Evolutionary conservation across 2,113 vertebrate species (phyloP), one percentile per base, ranked within the genome.

Genomic region (Passer domesticus): DNA sequence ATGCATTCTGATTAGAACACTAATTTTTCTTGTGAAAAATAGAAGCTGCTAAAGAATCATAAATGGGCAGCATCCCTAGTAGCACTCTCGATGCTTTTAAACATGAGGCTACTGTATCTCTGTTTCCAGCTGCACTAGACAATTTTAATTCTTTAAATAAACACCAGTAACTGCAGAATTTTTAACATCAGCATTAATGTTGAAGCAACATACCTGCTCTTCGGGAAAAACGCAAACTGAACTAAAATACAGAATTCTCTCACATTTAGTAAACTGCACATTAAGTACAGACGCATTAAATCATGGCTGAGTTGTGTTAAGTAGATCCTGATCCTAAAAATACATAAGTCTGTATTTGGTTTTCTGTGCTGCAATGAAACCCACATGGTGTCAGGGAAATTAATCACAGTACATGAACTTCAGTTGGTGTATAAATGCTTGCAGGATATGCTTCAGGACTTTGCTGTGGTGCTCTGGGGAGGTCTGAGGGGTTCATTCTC

Each of bases 241-340:
- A 87, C 31, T 35, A 85, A 86, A 95, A 63, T 74, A 86, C 9
- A 86, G 72, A 88, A 92, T 85, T 74, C 33, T 77, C 35, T 86
- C 47, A 79, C 47, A 76, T 93, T 90, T 83, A 83, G 59, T 70
- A 70, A 50, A 53, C 35, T 80, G 50, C 46, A 70, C 46, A 28
- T 90, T 69, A 77, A 79, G 28, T 83, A 80, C 47, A 83, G 82
- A 66, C 2, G 1, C 80, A 83, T 66, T 85, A 89, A 89, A 83
- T 95, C 74, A 90, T 0, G 1, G 8, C 31, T 90, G 47, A 88
- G 63, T 87, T 70, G 44, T 80, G 63, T 80, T 82, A 92, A 95
- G 69, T 87, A 87, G 59, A 53, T 94, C 31, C 66, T 72, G 60
- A 62, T 95, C 87, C 91, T 94, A 91, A 91, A 89, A 91, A 62